Base-by-base conservation (phyloP, 92 coral and sea anemone species). In the Plumapathes pennacea region DNA sequence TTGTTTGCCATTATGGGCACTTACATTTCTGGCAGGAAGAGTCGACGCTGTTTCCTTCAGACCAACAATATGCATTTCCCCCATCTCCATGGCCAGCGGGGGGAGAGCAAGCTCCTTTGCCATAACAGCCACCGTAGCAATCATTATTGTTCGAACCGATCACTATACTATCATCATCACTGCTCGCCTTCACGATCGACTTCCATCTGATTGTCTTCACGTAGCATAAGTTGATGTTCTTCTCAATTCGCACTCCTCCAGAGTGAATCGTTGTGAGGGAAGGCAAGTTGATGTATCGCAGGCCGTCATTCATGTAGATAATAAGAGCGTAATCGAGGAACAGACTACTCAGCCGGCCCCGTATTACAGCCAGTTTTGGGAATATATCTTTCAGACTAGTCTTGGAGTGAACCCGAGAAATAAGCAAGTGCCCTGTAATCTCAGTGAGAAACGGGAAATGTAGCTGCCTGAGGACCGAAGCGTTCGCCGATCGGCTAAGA, bases 171-270 rank as follows among this genome's bases (percentile, higher is more conserved):
- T 78, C 60, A 58, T 87, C 89, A 0, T 29, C 86, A 1, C 53
- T 55, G 30, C 68, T 57, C 31, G 57, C 63, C 38, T 67, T 73
- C 90, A 88, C 84, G 22, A 94, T 77, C 30, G 96, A 88, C 42
- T 84, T 71, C 99, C 99, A 94, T 30, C 99, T 81, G 11, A 94
- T 57, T 28, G 85, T 85, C 51, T 84, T 57, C 10, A 85, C 85
- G 55, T 94, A 94, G 55, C 99, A 94, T 28, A 94, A 66, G 25
- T 88, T 84, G 15, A 69, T 78, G 54, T 94, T 94, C 46, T 81
- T 88, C 57, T 88, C 96, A 51, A 94, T 94, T 21, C 90, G 95
- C 11, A 94, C 77, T 25, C 90, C 99, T 13, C 99, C 99, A 42
- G 78, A 69, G 26, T 77, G 65, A 44, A 94, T 80, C 24, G 73